Evolutionary conservation across 1,140 invertebrate genomes (phyloP), one percentile per base, ranked within the genome.

Genomic region (Drosophila sucinea): DNA sequence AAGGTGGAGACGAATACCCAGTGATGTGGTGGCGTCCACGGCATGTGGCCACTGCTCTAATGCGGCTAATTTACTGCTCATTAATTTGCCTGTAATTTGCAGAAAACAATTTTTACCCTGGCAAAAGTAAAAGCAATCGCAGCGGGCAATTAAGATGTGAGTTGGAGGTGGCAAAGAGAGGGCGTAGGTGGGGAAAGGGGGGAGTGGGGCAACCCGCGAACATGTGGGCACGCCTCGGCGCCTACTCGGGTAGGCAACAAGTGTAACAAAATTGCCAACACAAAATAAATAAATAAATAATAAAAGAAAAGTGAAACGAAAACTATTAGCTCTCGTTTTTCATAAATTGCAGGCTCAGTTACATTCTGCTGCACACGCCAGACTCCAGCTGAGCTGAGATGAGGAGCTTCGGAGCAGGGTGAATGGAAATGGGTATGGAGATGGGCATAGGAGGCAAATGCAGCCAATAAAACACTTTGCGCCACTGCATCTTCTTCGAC

Each of bases 241-340:
- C 76, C 72, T 70, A 71, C 63, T 70, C 40, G 64, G 74, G 60
- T 60, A 74, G 58, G 61, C 75, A 78, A 74, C 64, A 75, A 77
- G 71, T 77, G 75, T 73, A 77, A 62, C 70, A 77, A 73, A 69
- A 66, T 73, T 75, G 67, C 68, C 65, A 60, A 44, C 54, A 60
- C 38, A 55, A 66, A 41, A 79, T 73, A 81, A 79, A 86, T 86
- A 89, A 78, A 84, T 84, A 90, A 87, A 84, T 81, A 90, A 84
- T 81, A 90, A 87, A 90, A 90, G 84, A 84, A 90, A 89, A 89
- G 85, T 90, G 84, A 89, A 89, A 89, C 85, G 77, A 89, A 51
- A 51, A 79, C 85, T 75, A 84, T 76, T 89, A 89, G 85, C 84
- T 89, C 84, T 89, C 84, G 84, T 89, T 89, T 89, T 89, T 86